Evolutionary conservation across 2,888 invertebrate genomes (phyloP), one percentile per base, ranked within the genome.

Genomic region (Cheilosia grossa): DNA sequence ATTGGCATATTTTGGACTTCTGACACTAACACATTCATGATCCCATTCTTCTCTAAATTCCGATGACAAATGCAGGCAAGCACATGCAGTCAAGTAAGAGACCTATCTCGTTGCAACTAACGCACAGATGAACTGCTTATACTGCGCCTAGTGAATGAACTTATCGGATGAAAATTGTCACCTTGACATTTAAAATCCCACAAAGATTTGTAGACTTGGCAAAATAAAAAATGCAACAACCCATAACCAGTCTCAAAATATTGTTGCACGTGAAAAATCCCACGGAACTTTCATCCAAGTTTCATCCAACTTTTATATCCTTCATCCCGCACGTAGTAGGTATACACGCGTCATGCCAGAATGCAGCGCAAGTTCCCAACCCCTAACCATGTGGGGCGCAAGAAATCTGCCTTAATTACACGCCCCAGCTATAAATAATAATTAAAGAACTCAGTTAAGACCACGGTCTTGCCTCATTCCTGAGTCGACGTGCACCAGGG

Each of bases 371-470:
- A 56, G 10, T 44, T 54, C 9, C 1, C 40, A 47, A 61, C 54
- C 61, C 67, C 47, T 73, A 37, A 30, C 67, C 54, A 73, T 67
- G 54, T 66, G 80, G 59, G 49, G 59, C 72, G 73, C 56, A 67
- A 67, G 49, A 63, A 80, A 86, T 87, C 72, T 86, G 74, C 80
- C 87, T 87, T 88, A 88, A 88, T 87, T 87, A 86, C 75, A 30
- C 49, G 78, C 82, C 70, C 4, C 58, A 64, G 87, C 87, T 86
- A 88, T 88, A 88, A 88, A 88, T 88, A 87, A 88, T 88, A 87
- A 88, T 88, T 88, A 87, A 87, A 86, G 86, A 87, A 88, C 87
- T 87, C 87, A 82, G 86, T 88, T 88, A 88, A 87, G 87, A 83
- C 87, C 67, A 51, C 5, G 13, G 37, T 73, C 61, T 49, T 27